Conservation (phyloP, 2,888 invertebrate genomes). For the Cacoxenus indagator region DNA sequence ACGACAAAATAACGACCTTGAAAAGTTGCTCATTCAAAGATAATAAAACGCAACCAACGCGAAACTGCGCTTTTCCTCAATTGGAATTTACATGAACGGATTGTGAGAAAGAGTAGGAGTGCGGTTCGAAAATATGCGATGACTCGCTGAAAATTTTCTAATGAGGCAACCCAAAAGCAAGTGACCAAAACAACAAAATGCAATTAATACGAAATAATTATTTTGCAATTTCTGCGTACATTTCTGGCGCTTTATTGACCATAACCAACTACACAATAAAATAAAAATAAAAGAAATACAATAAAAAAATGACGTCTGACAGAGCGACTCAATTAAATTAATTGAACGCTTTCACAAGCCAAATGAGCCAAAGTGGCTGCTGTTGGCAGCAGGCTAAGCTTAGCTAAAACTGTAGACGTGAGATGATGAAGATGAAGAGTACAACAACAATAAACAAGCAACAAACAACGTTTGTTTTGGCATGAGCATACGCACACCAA, state of each 20-base stretch:
- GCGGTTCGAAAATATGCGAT: too few relatives aligned
- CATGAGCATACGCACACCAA: not conserved
- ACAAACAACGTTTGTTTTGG: not conserved
- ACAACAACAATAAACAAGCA: constrained; percentile 22
- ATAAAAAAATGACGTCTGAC: constrained; percentile 17
- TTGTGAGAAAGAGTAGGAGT: too few relatives aligned
- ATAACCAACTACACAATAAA: not conserved
- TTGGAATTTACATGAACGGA: too few relatives aligned
- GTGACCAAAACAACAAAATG: not conserved
- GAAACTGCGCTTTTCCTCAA: too few relatives aligned
- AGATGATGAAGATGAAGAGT: too few relatives aligned
- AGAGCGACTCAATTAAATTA: constrained; percentile 59
- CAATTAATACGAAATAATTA: not conserved
- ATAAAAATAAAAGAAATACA: not conserved
- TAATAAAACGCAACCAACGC: too few relatives aligned
- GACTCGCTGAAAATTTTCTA: too few relatives aligned
- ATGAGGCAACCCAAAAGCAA: too few relatives aligned
- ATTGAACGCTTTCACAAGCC: constrained; percentile 67
- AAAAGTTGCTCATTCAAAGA: too few relatives aligned
- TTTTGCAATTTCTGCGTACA: constrained; percentile 3
- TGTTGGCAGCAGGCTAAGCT: not conserved
- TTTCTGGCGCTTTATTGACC: not conserved
- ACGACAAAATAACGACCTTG: too few relatives aligned
- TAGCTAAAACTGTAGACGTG: too few relatives aligned
- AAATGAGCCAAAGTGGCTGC: constrained; percentile 35